Evolutionary conservation across 2,888 invertebrate species (phyloP), one percentile per base, ranked within the genome.

Genomic region (Ophion costatus): DNA sequence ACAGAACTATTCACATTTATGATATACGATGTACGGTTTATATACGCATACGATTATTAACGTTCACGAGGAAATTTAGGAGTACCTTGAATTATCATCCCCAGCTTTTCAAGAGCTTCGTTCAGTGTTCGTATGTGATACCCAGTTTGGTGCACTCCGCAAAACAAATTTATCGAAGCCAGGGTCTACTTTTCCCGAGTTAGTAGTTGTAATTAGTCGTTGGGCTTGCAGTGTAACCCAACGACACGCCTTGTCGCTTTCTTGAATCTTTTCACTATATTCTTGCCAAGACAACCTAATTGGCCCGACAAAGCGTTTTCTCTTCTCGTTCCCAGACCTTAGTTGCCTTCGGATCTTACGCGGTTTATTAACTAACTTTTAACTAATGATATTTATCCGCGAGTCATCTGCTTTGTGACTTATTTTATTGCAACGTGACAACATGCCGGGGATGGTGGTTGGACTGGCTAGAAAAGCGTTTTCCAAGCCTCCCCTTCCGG

Each of bases 111-210:
- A 38, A 17, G 29, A 56, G 24, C 33, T 45, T 56, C 61, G 59
- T 51, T 17, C 1, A 5, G 42, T n/a, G 24, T 63, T 14, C 33
- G 24, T 56, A 69, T 20, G 33, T 10, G 59, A 45, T 59, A 51
- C 24, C 67, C 63, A 20, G 33, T 59, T 64, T 66, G 59, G 70
- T 81, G 73, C 87, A 80, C 83, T 87, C 86, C 67, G 73, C 78
- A 86, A 86, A 87, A 82, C 87, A 88, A 90, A 91, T 90, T 90
- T 89, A 89, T 90, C 88, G 89, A 89, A 90, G 88, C 89, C 88
- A 84, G 74, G 67, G 14, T 63, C 29, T 59, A 67, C 38, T 76
- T 77, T 22, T 29, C 29, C 29, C 33, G 33, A 22, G 20, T 9
- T 45, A 20, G n/a, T 75, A 67, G 20, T 63, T 22, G 17, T 59